phyloP scores from a whole-genome alignment of 2,797 vertebrate genomes.

The Florisuga fusca region DNA sequence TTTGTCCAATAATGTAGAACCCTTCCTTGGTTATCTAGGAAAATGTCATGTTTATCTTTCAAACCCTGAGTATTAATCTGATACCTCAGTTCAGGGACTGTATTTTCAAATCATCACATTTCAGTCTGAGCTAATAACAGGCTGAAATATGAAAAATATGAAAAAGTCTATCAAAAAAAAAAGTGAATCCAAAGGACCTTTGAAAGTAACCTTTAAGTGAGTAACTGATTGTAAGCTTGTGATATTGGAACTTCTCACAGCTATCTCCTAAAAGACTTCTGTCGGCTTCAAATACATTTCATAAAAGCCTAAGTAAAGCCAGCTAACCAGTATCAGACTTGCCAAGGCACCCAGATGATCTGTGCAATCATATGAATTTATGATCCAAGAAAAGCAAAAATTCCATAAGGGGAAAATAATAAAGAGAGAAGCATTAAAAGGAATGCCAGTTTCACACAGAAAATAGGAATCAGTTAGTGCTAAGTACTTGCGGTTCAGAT shows the following conservation, averaged over 20 bases:
- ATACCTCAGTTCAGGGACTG: background rate
- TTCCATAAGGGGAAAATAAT: background rate
- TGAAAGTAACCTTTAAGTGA: constrained; percentile 39
- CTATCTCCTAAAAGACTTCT: constrained; percentile 26
- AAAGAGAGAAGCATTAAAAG: background rate
- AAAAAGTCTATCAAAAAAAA: constrained; percentile 11
- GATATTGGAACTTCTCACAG: constrained; percentile 27
- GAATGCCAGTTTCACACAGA: background rate
- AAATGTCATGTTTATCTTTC: constrained; percentile 32
- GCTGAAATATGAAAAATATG: constrained; percentile 30
- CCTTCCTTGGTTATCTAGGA: constrained; percentile 7
- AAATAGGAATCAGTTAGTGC: background rate
- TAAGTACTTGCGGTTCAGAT: background rate
- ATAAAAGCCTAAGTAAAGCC: constrained; percentile 28
- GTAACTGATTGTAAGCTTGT: constrained; percentile 23
- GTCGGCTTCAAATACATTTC: constrained; percentile 42
- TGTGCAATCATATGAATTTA: constrained; percentile 58
- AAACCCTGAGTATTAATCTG: constrained; percentile 22
- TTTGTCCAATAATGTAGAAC: background rate
- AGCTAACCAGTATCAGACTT: constrained; percentile 44
- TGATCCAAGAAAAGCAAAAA: constrained; percentile 52
- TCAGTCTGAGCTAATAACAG: background rate
- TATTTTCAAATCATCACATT: constrained; percentile 30
- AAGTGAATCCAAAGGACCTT: constrained; percentile 14
- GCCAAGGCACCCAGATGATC: constrained; percentile 47